A percentile compares a stretch with the other conserved stretches of the same genome.
phyloP scores from a whole-genome alignment of 2,797 vertebrate species.

The Eospalax fontanierii region DNA sequence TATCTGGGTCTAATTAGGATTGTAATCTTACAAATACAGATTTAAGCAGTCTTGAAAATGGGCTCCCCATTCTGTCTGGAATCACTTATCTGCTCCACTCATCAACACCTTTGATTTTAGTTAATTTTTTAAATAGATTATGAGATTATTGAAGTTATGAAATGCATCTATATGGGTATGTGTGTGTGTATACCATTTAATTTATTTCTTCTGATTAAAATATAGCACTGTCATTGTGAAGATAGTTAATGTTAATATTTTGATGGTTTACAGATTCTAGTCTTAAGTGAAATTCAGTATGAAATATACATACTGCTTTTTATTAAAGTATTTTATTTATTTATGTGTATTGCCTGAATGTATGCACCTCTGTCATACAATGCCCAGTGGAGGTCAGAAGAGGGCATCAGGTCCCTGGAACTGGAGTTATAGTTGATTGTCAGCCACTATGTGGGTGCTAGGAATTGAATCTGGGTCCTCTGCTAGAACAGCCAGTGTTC shows the following conservation, averaged over 20 bases:
- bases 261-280: conserved; percentile 9
- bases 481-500: too few species aligned
- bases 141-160: neutral
- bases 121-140: conserved; percentile 22
- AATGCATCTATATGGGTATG: neutral
- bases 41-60: neutral
- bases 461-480: too few species aligned
- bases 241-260: neutral
- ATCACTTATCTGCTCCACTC: neutral
- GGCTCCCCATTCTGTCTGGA: neutral
- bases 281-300: conserved; percentile 2
- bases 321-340: neutral
- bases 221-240: neutral
- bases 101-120: neutral
- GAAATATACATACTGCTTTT: conserved; percentile 24
- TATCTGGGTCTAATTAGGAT: neutral
- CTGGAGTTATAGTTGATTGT: too few species aligned
- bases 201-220: neutral
- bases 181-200: neutral
- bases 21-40: neutral
- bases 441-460: too few species aligned
- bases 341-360: too few species aligned
- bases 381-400: too few species aligned
- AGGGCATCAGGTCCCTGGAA: too few species aligned
- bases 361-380: too few species aligned